A percentile compares a stretch with the other conserved stretches of the same genome.
phyloP scores from a whole-genome alignment of 2,888 invertebrate genomes.

The Isotomurus palustris region DNA sequence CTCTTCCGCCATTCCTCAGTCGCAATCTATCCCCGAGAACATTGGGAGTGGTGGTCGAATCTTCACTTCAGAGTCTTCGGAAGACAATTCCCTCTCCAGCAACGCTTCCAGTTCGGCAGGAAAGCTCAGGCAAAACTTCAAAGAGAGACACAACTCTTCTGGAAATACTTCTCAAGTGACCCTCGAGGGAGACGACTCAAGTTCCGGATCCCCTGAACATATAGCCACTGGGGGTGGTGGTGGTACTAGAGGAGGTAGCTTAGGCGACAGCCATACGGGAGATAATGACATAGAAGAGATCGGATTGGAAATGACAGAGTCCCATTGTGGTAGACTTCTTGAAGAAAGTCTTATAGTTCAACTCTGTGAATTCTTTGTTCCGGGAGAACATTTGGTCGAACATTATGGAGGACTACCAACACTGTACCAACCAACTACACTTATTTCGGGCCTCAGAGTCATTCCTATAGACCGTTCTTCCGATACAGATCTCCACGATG shows the following conservation, averaged over 20 bases:
- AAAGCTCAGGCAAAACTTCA: background rate
- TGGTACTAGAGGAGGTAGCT: too few species aligned
- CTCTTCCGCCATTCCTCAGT: conserved; percentile 8
- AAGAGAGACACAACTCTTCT: background rate
- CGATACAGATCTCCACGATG: background rate
- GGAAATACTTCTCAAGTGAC: background rate
- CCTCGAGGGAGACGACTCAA: background rate
- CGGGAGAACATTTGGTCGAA: conserved; percentile 23
- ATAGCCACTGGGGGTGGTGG: too few species aligned
- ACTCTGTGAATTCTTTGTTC: conserved; percentile 17
- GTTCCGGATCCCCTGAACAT: background rate
- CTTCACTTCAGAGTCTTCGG: background rate
- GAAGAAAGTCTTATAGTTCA: too few species aligned
- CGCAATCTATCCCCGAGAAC: conserved; percentile 32
- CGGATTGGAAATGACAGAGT: conserved; percentile 27
- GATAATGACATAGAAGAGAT: conserved; percentile 33
- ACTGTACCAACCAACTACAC: conserved; percentile 17
- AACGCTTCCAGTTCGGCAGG: background rate
- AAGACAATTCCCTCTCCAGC: background rate
- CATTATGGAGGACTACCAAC: conserved; percentile 13
- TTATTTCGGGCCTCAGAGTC: conserved; percentile 1
- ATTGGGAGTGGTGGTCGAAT: conserved; percentile 8
- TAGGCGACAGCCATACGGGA: too few species aligned
- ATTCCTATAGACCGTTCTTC: conserved; percentile 2
- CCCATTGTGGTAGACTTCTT: too few species aligned